These are phyloP conservation scores for Lepidurus apus DNA, from an alignment of 1,140 invertebrate genomes.

Conservation along the genomic window DNA sequence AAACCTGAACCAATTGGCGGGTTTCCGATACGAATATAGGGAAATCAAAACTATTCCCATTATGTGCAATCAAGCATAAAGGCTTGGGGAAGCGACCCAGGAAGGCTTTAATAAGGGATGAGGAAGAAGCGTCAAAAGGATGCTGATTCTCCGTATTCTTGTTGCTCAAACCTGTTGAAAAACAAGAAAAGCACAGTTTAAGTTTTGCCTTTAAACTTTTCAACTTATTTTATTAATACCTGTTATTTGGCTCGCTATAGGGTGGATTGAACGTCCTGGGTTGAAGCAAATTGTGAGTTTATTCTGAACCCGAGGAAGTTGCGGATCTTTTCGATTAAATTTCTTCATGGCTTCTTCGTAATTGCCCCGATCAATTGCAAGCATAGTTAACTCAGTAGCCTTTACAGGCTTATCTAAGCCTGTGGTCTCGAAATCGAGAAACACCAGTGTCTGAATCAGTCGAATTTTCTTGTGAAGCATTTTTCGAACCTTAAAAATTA, in stretches of 20 bases:
- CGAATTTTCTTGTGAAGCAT: neutral
- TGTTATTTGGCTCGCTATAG: neutral
- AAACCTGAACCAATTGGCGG: neutral
- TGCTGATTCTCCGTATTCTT: neutral
- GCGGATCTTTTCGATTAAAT: neutral
- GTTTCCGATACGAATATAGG: neutral
- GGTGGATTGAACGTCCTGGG: neutral
- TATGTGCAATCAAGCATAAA: neutral
- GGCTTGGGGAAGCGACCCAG: neutral
- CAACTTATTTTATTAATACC: neutral
- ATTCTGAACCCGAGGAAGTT: neutral
- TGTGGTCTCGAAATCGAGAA: neutral
- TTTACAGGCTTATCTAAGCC: neutral
- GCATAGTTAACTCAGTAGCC: neutral
- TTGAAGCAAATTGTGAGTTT: neutral
- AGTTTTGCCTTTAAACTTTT: too few relatives aligned
- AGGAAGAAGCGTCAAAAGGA: neutral
- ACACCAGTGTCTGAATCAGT: neutral
- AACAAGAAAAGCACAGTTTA: too few relatives aligned
- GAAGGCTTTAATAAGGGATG: neutral
- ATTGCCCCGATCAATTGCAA: neutral
- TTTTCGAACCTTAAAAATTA: neutral
- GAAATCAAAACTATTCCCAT: neutral
- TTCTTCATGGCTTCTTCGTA: neutral
- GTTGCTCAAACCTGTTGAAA: neutral